Conservation (phyloP, 2,797 vertebrate species). For the Nyctibius grandis region DNA sequence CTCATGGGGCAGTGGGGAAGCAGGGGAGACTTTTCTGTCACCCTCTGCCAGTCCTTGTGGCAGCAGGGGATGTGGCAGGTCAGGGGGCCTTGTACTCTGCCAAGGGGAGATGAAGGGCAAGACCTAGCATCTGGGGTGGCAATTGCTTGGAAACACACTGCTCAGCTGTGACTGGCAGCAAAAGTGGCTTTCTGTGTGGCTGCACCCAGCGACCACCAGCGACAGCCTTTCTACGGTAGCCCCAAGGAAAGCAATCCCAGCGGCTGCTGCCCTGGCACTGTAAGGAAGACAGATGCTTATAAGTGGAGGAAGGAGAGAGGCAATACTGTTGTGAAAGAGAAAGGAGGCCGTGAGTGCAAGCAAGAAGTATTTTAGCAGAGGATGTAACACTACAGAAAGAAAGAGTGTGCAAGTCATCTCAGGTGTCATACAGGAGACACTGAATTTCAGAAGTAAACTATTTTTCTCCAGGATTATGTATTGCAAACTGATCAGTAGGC, state of each 20-base stretch:
- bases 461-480: neutral
- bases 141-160: accelerated
- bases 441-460: neutral
- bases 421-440: neutral
- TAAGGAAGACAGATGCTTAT: neutral
- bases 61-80: no score
- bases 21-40: neutral
- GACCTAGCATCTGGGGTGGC: no score
- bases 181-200: neutral
- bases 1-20: neutral
- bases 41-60: neutral
- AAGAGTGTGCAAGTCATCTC: neutral
- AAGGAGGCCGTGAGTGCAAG: neutral
- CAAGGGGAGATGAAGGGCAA: neutral
- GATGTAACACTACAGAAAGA: neutral
- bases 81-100: no score
- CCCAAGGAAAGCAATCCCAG: neutral
- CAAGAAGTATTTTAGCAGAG: neutral
- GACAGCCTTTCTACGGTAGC: neutral
- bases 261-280: accelerated
- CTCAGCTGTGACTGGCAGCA: neutral
- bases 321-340: neutral
- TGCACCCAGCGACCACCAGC: neutral
- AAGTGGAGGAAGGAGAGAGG: neutral
- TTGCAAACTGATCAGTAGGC: neutral